phyloP scores from a whole-genome alignment of 1,140 invertebrate genomes.

The Platorchestia sp. region DNA sequence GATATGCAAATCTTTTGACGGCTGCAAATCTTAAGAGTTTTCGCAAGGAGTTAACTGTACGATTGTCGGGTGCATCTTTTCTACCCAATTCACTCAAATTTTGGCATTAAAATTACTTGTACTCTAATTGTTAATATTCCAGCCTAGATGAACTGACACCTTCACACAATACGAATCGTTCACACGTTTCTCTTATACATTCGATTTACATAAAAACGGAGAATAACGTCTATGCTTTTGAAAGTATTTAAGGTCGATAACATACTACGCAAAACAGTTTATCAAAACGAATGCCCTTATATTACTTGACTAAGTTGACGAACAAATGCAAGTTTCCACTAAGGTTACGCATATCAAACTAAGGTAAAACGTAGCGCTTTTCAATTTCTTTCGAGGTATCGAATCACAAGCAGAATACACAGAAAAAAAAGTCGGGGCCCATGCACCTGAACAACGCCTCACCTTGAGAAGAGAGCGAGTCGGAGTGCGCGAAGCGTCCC shows the following conservation, averaged over 20 bases:
- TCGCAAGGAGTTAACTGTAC: too few relatives aligned
- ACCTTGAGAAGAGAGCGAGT: slow-evolving; percentile 73
- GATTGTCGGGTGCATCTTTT: too few relatives aligned
- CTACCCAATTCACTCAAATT: too few relatives aligned
- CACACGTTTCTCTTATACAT: too few relatives aligned
- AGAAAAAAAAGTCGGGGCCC: not conserved
- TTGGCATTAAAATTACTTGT: too few relatives aligned
- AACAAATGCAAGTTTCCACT: not conserved
- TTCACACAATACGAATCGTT: too few relatives aligned
- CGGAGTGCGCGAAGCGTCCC: slow-evolving; percentile 75
- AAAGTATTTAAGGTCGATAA: not conserved
- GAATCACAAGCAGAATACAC: not conserved
- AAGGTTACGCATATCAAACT: not conserved
- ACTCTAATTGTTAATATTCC: too few relatives aligned
- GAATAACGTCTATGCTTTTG: too few relatives aligned
- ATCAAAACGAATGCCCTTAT: not conserved
- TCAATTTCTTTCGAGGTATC: not conserved
- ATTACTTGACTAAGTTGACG: not conserved
- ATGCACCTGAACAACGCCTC: not conserved
- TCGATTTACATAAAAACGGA: too few relatives aligned
- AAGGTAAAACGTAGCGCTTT: not conserved
- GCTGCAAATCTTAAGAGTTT: too few relatives aligned
- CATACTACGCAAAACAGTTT: not conserved
- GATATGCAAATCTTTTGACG: too few relatives aligned
- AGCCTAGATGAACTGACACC: too few relatives aligned